Evolutionary conservation across 2,113 vertebrate genomes (phyloP), one percentile per base, ranked within the genome.

Genomic region (Oreochromis niloticus): DNA sequence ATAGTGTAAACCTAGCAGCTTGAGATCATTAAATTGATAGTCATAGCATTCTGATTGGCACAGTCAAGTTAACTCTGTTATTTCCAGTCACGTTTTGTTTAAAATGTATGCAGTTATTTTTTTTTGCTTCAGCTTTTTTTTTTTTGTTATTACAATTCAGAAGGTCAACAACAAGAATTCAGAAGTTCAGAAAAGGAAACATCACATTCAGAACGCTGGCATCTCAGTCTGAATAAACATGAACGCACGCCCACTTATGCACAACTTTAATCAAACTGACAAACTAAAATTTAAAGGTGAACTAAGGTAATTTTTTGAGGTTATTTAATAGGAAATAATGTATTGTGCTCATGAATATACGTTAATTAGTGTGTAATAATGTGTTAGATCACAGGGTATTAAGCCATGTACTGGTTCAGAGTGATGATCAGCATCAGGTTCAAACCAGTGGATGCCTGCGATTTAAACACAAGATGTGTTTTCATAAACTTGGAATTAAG

Each of bases 291-390:
- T 73, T 46, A 27, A 73, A 68, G 63, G 63, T 0, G 6, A 39
- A 22, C 34, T 39, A 13, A 39, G 6, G 17, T 66, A 0, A 66
- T 22, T n/a, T 66, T 66, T 66, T 2, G 0, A 22, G 61, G 4
- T 66, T 7, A 66, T 2, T 22, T 68, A 39, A 68, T 68, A 41
- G 6, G 19, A 68, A 39, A 68, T 5, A 68, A 39, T 39, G 13
- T 39, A 66, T 66, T 12, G 32, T 41, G 34, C 11, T 68, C 34
- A 13, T 39, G 34, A 68, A 68, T 68, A 68, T 8, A 68, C 39
- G 34, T 68, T 39, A 19, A 68, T 68, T 66, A 39, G 19, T 68
- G 34, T 13, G 34, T 68, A 68, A 68, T 68, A 39, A 39, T 22
- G 63, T 63, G 0, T 63, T 19, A 63, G 54, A 55, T 55, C 54